These are phyloP conservation scores for Chaetodon trifasciatus DNA, from an alignment of 2,797 vertebrate genomes.

Conservation along the genomic window DNA sequence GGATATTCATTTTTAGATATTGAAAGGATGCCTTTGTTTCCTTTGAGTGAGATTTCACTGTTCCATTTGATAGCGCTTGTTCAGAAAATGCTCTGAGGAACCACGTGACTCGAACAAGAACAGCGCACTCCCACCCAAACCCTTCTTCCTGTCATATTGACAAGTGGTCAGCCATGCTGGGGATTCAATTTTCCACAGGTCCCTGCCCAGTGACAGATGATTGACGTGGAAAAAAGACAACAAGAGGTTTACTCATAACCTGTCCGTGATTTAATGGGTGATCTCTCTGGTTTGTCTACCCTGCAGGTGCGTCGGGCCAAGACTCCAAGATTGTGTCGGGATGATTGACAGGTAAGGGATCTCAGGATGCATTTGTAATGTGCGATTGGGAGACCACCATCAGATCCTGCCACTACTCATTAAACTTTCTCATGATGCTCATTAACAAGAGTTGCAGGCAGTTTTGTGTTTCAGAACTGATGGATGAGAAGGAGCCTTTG, in stretches of 20 bases:
- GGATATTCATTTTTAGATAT: conserved; percentile 9
- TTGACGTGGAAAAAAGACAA: conserved; percentile 64
- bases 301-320: conserved; percentile 93
- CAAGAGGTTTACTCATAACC: conserved; percentile 72
- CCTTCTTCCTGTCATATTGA: conserved; percentile 48
- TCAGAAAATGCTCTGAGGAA: not conserved
- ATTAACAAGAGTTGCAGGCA: conserved; percentile 34
- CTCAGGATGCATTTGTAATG: conserved; percentile 31
- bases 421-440: conserved; percentile 33
- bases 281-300: conserved; percentile 63
- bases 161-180: conserved; percentile 42
- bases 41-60: conserved; percentile 3
- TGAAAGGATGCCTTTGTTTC: not conserved
- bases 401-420: conserved; percentile 39
- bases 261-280: conserved; percentile 68
- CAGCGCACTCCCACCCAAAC: too few relatives aligned
- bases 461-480: conserved; percentile 9
- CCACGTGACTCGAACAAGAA: not conserved
- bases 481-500: conserved; percentile 8
- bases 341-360: conserved; percentile 96
- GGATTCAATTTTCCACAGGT: conserved; percentile 52
- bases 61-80: not conserved
- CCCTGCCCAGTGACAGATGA: conserved; percentile 65
- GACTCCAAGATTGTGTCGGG: conserved; percentile 96
- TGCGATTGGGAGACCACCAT: conserved; percentile 26